Evolutionary conservation across 23 tunicate species (phyloP).

Genomic region (Botrylloides violaceus): DNA sequence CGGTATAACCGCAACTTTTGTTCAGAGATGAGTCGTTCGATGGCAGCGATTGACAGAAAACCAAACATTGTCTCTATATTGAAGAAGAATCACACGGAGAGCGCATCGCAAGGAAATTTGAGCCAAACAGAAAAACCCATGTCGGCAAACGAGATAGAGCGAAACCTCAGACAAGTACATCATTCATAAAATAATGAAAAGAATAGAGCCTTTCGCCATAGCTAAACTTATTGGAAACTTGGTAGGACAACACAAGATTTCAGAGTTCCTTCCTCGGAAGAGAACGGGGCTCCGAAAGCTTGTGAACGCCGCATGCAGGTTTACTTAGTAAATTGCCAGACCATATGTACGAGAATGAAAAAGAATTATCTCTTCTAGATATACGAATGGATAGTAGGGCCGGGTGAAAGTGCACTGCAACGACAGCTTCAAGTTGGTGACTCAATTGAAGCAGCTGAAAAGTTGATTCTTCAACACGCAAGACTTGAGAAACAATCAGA

Average conservation of each 20-base stretch:
- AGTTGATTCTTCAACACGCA: not conserved
- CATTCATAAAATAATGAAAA: not conserved
- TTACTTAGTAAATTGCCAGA: too few relatives aligned
- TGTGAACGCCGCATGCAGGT: too few relatives aligned
- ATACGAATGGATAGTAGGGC: slow-evolving; percentile 62
- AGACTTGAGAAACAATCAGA: slow-evolving; percentile 2
- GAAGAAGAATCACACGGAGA: not conserved
- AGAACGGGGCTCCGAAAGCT: too few relatives aligned
- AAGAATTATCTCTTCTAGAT: slow-evolving; percentile 29
- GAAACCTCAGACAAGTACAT: slow-evolving; percentile 3
- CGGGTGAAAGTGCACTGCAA: slow-evolving; percentile 41
- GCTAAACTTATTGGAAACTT: too few relatives aligned
- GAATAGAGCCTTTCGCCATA: not conserved
- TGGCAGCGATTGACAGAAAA: not conserved
- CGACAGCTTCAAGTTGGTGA: slow-evolving; percentile 17
- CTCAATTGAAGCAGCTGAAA: slow-evolving; percentile 5
- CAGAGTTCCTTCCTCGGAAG: too few relatives aligned
- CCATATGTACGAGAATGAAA: too few relatives aligned
- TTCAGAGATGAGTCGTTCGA: slow-evolving; percentile 13
- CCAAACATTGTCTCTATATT: not conserved
- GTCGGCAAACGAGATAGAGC: slow-evolving; percentile 21
- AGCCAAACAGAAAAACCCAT: slow-evolving; percentile 12
- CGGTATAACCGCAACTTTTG: too few relatives aligned
- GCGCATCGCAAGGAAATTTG: slow-evolving; percentile 19
- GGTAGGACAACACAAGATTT: too few relatives aligned